Percentiles rank a stretch among this genome's conserved stretches.
Evolutionary conservation across 35 echinoderm and acorn worm genomes (phyloP).

Genomic region (Lytechinus variegatus): DNA sequence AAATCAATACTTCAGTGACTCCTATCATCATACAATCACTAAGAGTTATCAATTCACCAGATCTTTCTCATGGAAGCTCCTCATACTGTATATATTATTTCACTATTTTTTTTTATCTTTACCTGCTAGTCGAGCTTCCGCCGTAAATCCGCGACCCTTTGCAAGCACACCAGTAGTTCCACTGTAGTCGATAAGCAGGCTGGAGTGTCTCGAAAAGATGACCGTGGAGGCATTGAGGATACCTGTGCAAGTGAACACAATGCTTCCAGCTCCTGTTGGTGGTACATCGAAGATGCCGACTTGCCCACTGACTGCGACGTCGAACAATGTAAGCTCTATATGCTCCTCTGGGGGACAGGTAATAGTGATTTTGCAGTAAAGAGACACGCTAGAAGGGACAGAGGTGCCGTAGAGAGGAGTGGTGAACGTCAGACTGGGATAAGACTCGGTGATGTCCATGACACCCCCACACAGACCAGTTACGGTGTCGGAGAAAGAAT

Average conservation of each 20-base stretch:
- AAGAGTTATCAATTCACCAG: too few relatives aligned
- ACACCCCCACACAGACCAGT: neutral
- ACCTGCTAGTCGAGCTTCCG: neutral
- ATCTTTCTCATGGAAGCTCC: too few relatives aligned
- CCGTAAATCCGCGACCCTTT: neutral
- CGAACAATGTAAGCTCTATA: neutral
- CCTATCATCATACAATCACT: too few relatives aligned
- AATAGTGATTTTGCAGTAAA: neutral
- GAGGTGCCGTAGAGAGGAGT: neutral
- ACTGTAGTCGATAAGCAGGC: neutral
- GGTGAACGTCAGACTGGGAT: neutral
- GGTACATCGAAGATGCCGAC: neutral
- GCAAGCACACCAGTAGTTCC: neutral
- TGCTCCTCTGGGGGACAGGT: neutral
- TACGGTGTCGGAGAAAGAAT: too few relatives aligned
- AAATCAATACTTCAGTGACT: too few relatives aligned
- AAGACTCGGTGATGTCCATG: neutral
- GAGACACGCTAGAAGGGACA: neutral
- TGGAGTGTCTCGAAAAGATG: neutral
- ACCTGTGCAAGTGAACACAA: neutral
- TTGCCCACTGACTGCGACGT: neutral
- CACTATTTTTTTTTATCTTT: too few relatives aligned
- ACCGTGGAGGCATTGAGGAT: neutral
- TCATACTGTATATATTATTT: too few relatives aligned
- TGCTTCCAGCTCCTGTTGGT: neutral